phyloP scores from a whole-genome alignment of 1,140 invertebrate species.

The Gryon sp. region DNA sequence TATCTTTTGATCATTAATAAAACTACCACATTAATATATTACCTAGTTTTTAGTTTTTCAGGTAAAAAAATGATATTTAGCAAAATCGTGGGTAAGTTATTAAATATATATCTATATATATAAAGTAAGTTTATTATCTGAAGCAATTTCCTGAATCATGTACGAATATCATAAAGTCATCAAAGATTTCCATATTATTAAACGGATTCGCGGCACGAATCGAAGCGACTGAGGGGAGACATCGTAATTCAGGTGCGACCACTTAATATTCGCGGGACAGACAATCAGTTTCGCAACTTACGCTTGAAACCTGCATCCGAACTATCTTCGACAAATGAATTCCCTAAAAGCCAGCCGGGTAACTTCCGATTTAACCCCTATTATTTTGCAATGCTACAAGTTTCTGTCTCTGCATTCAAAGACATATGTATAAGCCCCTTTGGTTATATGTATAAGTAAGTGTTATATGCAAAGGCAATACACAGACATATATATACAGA shows the following conservation, averaged over 20 bases:
- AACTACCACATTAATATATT: too few species aligned
- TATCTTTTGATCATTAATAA: too few species aligned
- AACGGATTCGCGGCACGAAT: slow-evolving; percentile 54
- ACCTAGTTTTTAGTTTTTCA: too few species aligned
- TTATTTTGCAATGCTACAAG: slow-evolving; percentile 35
- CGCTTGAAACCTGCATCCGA: slow-evolving; percentile 49
- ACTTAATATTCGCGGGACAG: slow-evolving; percentile 56
- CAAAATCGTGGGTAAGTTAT: too few species aligned
- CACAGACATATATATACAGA: too few species aligned
- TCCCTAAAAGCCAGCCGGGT: slow-evolving; percentile 46
- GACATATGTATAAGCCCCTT: slow-evolving; percentile 50
- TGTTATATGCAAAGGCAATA: slow-evolving; percentile 51
- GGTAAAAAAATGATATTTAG: too few species aligned
- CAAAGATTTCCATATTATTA: slow-evolving; percentile 43
- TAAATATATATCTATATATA: not conserved
- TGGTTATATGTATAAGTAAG: slow-evolving; percentile 21
- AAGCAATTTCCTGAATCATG: slow-evolving; percentile 39
- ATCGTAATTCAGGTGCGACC: slow-evolving; percentile 42
- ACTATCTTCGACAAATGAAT: slow-evolving; percentile 57
- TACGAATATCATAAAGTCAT: slow-evolving; percentile 51
- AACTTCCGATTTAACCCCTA: slow-evolving; percentile 48
- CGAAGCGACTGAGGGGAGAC: slow-evolving; percentile 38
- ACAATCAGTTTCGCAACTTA: slow-evolving; percentile 58
- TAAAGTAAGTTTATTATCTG: slow-evolving; percentile 19
- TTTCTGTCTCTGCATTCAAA: slow-evolving; percentile 35